Base-by-base conservation (phyloP, 1,140 invertebrate species). In the Drosophila pectinifera region DNA sequence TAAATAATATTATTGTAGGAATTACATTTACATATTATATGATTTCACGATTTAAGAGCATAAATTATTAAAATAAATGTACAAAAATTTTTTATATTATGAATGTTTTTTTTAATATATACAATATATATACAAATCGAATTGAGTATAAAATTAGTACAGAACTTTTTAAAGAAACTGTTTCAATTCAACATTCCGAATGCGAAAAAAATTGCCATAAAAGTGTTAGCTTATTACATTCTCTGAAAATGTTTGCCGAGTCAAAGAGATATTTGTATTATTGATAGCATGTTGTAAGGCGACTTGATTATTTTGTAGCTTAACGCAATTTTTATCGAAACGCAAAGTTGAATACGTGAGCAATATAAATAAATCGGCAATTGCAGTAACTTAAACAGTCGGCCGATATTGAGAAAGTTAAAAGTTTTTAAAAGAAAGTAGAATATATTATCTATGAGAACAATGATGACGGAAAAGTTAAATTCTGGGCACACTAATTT, bases 401-500 rank as follows among this genome's bases (percentile, higher is more conserved):
- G 61, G n/a, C 56, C 36, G 51, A 42, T 46, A 54, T 62, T 69
- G 46, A 80, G 57, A 76, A 48, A 43, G 42, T 54, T 34, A 36
- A 74, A 59, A 38, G 73, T 58, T 70, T 67, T 70, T 69, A 48
- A 56, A 70, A 70, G 28, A 20, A 57, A 48, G 20, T 70, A 68
- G 45, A 55, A 28, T 57, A 56, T 14, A 57, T 20, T 31, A 38
- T 70, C 11, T 41, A 43, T 70, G 64, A 34, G 34, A 55, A 76
- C 55, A 67, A 94, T 94, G 94, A 94, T 94, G 94, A 94, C 93
- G 84, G 93, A 94, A 93, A 94, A 93, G 93, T 93, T 93, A 92
- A 93, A 93, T 92, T 91, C 93, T 81, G 93, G 93, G 92, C 94
- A 94, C 93, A 92, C 94, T 91, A 93, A 93, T 88, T 93, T 93